A percentile compares a stretch with the other conserved stretches of the same genome.
Evolutionary conservation across 30 jellyfish, hydroid and myxozoan genomes (phyloP).

Genomic region (Cassiopea xamachana): DNA sequence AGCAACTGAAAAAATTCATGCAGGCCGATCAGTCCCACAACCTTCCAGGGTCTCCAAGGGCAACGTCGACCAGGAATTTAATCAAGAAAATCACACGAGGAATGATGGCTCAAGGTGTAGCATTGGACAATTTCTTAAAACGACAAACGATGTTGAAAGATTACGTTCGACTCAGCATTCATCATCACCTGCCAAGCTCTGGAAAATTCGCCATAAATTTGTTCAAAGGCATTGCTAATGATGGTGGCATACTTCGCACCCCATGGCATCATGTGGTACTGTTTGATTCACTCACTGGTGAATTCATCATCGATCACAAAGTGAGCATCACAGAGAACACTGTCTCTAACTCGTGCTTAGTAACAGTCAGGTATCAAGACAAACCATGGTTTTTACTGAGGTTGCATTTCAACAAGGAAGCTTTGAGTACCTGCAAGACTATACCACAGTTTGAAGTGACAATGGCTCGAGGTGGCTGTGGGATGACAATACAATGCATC

Average conservation of each 20-base stretch:
- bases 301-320: slow-evolving; percentile 39
- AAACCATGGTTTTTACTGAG: slow-evolving; percentile 38
- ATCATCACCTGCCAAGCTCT: slow-evolving; percentile 54
- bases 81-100: slow-evolving; percentile 57
- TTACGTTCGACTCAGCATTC: slow-evolving; percentile 61
- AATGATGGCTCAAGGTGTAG: slow-evolving; percentile 69
- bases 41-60: slow-evolving; percentile 48
- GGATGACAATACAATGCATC: slow-evolving; percentile 20
- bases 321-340: background rate
- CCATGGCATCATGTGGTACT: slow-evolving; percentile 71
- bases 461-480: slow-evolving; percentile 48
- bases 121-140: slow-evolving; percentile 65
- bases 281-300: slow-evolving; percentile 51
- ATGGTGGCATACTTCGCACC: slow-evolving; percentile 58
- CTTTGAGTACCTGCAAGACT: background rate
- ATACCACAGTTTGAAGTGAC: slow-evolving; percentile 1
- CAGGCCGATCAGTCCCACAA: slow-evolving; percentile 37
- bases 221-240: slow-evolving; percentile 17
- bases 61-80: slow-evolving; percentile 26
- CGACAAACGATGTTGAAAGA: slow-evolving; percentile 3
- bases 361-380: slow-evolving; percentile 15
- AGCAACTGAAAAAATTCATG: slow-evolving; percentile 52
- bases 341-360: background rate
- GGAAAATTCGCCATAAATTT: slow-evolving; percentile 64
- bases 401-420: slow-evolving; percentile 2